Conservation (phyloP, 1,140 invertebrate genomes). For the Drosophila pallidifrons region DNA sequence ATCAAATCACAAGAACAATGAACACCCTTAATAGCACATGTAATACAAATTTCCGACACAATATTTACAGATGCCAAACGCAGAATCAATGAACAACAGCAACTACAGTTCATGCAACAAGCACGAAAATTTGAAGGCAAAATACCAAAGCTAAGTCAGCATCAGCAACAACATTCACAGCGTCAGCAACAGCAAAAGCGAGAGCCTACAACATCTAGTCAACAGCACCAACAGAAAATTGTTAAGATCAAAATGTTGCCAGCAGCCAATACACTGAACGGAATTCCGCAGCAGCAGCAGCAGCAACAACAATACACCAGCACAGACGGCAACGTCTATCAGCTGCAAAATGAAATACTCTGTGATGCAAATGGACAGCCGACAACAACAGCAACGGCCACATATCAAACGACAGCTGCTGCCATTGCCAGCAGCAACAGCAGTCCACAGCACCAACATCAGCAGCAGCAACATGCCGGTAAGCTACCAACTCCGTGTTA, state of each 20-base stretch:
- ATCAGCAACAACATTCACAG: conserved; percentile 72
- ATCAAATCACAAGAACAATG: conserved; percentile 30
- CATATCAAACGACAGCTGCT: conserved; percentile 70
- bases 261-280: conserved; percentile 77
- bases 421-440: conserved; percentile 51
- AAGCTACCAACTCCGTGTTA: conserved; percentile 46
- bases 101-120: conserved; percentile 79
- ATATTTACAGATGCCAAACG: conserved; percentile 76
- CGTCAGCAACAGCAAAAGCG: conserved; percentile 26
- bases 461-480: conserved; percentile 72
- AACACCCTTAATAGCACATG: conserved; percentile 15
- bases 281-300: conserved; percentile 74
- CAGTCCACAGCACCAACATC: conserved; percentile 61
- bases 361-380: conserved; percentile 77
- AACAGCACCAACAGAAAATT: conserved; percentile 77
- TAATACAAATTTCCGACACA: conserved; percentile 54
- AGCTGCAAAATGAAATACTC: conserved; percentile 80
- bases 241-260: conserved; percentile 78
- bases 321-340: conserved; percentile 78
- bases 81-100: conserved; percentile 59
- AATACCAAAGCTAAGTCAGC: conserved; percentile 83
- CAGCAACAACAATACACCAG: conserved; percentile 58
- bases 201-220: conserved; percentile 73
- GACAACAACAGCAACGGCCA: conserved; percentile 58
- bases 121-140: conserved; percentile 82